phyloP scores from a whole-genome alignment of 2,888 invertebrate genomes.

The Neoascia interrupta region DNA sequence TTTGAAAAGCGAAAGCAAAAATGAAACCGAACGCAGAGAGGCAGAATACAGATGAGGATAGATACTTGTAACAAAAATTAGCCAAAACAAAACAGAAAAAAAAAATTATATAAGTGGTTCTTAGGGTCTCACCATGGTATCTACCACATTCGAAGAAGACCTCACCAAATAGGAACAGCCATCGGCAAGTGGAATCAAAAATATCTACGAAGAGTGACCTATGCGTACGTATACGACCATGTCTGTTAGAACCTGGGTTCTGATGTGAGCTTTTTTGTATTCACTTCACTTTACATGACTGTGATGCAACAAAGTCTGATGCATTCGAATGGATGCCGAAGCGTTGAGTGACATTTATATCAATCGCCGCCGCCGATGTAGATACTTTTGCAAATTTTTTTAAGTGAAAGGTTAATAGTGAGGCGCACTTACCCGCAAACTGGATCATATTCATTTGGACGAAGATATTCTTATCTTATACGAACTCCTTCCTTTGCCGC shows the following conservation, averaged over 20 bases:
- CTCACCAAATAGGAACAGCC: neutral
- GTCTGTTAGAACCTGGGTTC: slow-evolving; percentile 54
- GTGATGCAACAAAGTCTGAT: slow-evolving; percentile 57
- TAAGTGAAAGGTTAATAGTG: slow-evolving; percentile 49
- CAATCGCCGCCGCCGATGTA: neutral
- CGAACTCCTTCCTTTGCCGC: slow-evolving; percentile 19
- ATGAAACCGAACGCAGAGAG: slow-evolving; percentile 4
- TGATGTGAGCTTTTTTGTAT: slow-evolving; percentile 58
- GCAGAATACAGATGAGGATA: too few species aligned
- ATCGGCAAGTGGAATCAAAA: slow-evolving; percentile 3
- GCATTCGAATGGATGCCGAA: neutral
- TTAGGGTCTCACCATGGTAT: slow-evolving; percentile 28
- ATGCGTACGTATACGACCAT: too few species aligned
- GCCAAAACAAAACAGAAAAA: slow-evolving; percentile 25
- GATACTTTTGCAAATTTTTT: neutral
- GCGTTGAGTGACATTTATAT: slow-evolving; percentile 57
- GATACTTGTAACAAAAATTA: slow-evolving; percentile 7
- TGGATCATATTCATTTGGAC: slow-evolving; percentile 46
- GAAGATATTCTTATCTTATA: too few species aligned
- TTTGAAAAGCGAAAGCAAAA: neutral
- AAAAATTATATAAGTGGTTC: slow-evolving; percentile 40
- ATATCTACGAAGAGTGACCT: too few species aligned
- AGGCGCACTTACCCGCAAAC: slow-evolving; percentile 63
- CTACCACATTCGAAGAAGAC: neutral
- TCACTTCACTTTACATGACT: slow-evolving; percentile 24